Conservation (phyloP, 2,797 vertebrate species). For the Antrozous pallidus region DNA sequence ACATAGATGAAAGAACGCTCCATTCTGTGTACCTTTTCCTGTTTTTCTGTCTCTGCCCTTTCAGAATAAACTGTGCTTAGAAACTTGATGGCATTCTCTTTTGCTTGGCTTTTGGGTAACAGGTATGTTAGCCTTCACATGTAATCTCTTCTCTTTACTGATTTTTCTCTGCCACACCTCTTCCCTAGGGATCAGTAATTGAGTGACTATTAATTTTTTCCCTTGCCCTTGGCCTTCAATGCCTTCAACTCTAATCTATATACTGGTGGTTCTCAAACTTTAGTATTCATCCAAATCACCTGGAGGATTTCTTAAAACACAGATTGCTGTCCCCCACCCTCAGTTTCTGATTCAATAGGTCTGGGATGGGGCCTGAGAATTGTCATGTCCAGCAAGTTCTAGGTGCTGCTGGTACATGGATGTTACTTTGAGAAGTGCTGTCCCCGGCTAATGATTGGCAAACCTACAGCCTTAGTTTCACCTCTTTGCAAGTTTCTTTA, state of each 20-base stretch:
- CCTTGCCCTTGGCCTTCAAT: background rate
- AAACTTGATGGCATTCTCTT: conserved; percentile 24
- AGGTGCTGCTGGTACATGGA: background rate
- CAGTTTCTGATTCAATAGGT: background rate
- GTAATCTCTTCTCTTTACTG: background rate
- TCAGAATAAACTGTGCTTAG: conserved; percentile 22
- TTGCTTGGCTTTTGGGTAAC: background rate
- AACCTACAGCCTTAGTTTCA: background rate
- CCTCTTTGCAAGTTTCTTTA: background rate
- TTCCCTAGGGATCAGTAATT: background rate
- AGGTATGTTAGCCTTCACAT: background rate
- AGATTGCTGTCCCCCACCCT: background rate
- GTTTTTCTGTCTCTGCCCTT: background rate
- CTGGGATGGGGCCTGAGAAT: background rate
- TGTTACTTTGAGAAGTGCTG: conserved; percentile 12
- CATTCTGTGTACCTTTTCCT: background rate
- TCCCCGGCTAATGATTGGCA: background rate
- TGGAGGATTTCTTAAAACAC: background rate
- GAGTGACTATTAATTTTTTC: background rate
- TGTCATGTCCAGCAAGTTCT: background rate
- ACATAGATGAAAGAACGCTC: background rate
- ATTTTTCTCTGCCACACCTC: background rate
- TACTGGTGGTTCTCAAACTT: conserved; percentile 27
- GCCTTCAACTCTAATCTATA: background rate
- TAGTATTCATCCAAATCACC: background rate